Conservation (phyloP, 2,888 invertebrate species). For the Augiades crinisus region DNA sequence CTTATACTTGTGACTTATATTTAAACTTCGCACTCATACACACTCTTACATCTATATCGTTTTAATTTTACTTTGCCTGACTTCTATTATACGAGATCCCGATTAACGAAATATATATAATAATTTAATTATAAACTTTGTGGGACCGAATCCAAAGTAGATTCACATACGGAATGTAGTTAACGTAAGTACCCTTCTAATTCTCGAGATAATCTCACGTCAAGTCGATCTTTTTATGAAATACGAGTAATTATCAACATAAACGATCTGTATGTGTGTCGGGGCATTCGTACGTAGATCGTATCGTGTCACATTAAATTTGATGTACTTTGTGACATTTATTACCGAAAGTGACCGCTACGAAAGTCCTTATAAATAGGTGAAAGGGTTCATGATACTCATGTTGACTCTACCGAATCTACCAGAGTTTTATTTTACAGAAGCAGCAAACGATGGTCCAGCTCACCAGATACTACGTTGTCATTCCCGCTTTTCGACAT, state of each 20-base stretch:
- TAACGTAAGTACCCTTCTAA: conserved; percentile 15
- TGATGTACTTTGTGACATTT: conserved; percentile 20
- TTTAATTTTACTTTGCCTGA: no score
- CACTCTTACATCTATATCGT: no score
- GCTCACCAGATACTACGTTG: no score
- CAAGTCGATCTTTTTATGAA: conserved; percentile 21
- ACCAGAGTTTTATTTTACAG: no score
- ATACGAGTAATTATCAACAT: conserved; percentile 24
- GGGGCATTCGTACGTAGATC: conserved; percentile 19
- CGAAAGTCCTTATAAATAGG: conserved; percentile 12
- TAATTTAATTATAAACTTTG: no score
- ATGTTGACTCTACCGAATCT: no score
- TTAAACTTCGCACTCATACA: no score
- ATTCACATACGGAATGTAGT: conserved; percentile 8
- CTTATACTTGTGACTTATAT: no score
- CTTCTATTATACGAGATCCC: no score
- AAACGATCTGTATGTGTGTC: conserved; percentile 21
- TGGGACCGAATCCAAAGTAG: not conserved
- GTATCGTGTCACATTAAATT: conserved; percentile 24
- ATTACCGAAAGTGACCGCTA: not conserved
- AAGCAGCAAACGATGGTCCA: no score
- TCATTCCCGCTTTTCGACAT: not conserved
- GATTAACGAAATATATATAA: no score
- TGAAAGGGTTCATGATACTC: not conserved
- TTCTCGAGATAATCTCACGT: conserved; percentile 21